Evolutionary conservation across 2,797 vertebrate species (phyloP).

Genomic region (Eleutherodactylus coqui): DNA sequence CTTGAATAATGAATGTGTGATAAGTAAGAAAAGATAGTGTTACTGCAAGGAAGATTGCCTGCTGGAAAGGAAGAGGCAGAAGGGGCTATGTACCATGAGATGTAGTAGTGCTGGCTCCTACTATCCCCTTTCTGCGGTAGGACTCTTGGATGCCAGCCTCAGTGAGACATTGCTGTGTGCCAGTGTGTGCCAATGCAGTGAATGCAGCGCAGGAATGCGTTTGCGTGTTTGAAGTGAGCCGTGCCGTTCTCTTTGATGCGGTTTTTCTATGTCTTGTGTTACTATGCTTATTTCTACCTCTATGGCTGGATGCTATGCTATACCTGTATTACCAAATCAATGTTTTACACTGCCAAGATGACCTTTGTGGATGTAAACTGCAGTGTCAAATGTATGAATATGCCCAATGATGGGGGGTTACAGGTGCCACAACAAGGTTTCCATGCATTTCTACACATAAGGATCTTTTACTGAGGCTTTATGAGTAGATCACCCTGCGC

Average conservation of each 20-base stretch:
- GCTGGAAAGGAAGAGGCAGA: not conserved
- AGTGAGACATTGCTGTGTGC: conserved; percentile 16
- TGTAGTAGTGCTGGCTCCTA: not conserved
- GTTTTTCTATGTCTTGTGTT: not conserved
- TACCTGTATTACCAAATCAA: not conserved
- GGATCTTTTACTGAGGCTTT: not conserved
- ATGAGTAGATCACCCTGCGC: too few relatives aligned
- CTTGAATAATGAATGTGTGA: conserved; percentile 34
- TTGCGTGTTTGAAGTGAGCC: conserved; percentile 1
- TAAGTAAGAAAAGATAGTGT: conserved; percentile 28
- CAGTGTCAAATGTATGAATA: not conserved
- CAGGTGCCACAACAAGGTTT: not conserved
- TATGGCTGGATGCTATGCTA: not conserved
- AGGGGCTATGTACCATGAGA: not conserved
- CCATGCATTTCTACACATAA: not conserved
- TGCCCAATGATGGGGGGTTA: not conserved
- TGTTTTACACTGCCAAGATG: not conserved
- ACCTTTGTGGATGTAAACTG: conserved; percentile 18
- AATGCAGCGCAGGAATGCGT: conserved; percentile 45
- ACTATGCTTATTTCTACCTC: not conserved
- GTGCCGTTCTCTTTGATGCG: conserved; percentile 11
- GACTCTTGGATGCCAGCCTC: too few relatives aligned
- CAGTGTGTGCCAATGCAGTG: conserved; percentile 29
- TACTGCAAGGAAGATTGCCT: conserved; percentile 11
- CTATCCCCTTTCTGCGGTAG: too few relatives aligned